Base-by-base conservation (phyloP, 2,888 invertebrate genomes). In the Nomada fabriciana region DNA sequence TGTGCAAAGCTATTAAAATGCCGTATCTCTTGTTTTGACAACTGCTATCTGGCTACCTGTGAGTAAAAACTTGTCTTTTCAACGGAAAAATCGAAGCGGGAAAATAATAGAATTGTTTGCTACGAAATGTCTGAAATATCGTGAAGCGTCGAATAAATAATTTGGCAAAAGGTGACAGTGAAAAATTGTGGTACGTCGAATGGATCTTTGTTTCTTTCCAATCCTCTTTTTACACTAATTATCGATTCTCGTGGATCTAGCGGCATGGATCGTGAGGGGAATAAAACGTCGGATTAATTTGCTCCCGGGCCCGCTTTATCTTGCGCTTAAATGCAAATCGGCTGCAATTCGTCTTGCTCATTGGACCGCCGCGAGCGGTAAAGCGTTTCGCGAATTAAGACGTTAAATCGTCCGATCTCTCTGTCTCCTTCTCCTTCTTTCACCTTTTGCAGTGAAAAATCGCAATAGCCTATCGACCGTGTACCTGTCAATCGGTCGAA, bases 241-340 rank as follows among this genome's bases (percentile, higher is more conserved):
- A 47, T 53, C 47, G 25, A 50, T 43, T 20, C 47, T 50, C n/a
- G 2, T 0, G 43, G 60, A 50, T 29, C 52, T 63, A 47, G 53
- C 53, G 50, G 64, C 76, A 61, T n/a, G 18, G 59, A 20, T 50
- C 57, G 68, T n/a, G 60, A 79, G 72, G 68, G 61, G 68, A 79
- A 76, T 76, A 79, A 87, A 80, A 86, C 64, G 80, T 78, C 63
- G 86, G 79, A 87, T 87, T 89, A 87, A 89, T 87, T 87, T 82
- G 78, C 88, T 76, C 70, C 65, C 73, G 73, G 86, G 82, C 36
- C 23, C 25, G 68, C 61, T 88, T 88, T 86, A 86, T 87, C 81
- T 86, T 52, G 69, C 73, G 85, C 73, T 89, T 85, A 82, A 87
- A 89, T 82, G 89, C 85, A 87, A 87, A 83, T 85, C 79, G 78